These are phyloP conservation scores for Mongoloraphidia duomilia DNA, from an alignment of 2,888 invertebrate genomes.

Conservation along the genomic window DNA sequence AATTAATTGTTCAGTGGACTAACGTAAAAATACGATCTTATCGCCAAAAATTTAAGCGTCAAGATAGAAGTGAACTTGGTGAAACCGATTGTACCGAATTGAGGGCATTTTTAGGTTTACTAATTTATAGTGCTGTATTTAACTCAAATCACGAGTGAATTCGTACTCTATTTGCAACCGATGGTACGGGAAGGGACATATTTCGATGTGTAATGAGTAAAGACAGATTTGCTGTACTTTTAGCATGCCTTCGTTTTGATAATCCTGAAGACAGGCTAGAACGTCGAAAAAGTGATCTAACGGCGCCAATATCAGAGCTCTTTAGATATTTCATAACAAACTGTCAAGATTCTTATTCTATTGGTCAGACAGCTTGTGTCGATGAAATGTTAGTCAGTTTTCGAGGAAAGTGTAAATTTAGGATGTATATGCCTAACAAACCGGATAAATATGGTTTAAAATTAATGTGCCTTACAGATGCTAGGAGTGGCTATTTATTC, in stretches of 20 bases:
- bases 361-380: constrained; percentile 15
- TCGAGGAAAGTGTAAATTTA: constrained; percentile 11
- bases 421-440: constrained; percentile 14
- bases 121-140: not conserved
- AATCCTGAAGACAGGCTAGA: constrained; percentile 11
- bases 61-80: not conserved
- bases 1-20: not conserved
- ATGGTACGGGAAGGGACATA: constrained; percentile 5
- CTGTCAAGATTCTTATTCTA: constrained; percentile 12
- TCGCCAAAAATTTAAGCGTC: not conserved
- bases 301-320: constrained; percentile 14
- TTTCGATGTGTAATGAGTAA: constrained; percentile 5
- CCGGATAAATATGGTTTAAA: constrained; percentile 18
- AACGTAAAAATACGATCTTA: not conserved
- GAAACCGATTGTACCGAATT: not conserved
- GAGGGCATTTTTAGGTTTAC: constrained; percentile 2
- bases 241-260: constrained; percentile 11
- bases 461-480: constrained; percentile 15
- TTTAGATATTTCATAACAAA: constrained; percentile 15
- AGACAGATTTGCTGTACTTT: constrained; percentile 4
- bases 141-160: constrained; percentile 5
- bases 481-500: constrained; percentile 15
- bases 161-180: constrained; percentile 1
- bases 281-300: constrained; percentile 9
- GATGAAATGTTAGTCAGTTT: constrained; percentile 18